A percentile compares a stretch with the other conserved stretches of the same genome.
These are phyloP conservation scores for Eptesicus fuscus DNA, from an alignment of 2,113 vertebrate species.

Conservation along the genomic window DNA sequence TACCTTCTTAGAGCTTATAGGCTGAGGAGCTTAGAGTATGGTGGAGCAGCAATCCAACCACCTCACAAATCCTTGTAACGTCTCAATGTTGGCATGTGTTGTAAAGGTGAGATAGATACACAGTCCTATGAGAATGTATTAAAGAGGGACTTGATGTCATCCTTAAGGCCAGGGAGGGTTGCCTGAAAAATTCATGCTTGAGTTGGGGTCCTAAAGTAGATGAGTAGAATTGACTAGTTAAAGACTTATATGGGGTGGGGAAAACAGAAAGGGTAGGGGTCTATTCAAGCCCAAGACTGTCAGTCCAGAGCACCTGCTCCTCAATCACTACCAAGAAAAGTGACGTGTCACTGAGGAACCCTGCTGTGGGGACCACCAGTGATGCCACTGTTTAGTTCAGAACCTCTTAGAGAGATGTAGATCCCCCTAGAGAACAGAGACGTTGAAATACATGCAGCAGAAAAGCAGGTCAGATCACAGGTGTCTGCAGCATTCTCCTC, in stretches of 20 bases:
- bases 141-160: background rate
- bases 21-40: background rate
- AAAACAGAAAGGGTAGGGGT: background rate
- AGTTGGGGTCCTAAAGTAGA: no score
- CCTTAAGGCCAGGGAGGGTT: background rate
- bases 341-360: background rate
- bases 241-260: background rate
- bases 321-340: background rate
- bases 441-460: background rate
- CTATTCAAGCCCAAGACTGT: background rate
- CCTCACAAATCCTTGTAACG: background rate
- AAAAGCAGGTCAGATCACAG: background rate
- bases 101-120: background rate
- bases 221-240: background rate
- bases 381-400: background rate
- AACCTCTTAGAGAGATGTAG: background rate
- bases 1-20: background rate
- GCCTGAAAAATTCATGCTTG: background rate
- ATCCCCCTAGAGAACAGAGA: background rate
- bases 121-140: background rate
- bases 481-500: background rate
- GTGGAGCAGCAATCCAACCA: background rate
- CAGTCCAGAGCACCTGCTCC: background rate
- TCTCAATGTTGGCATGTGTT: background rate
- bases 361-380: background rate